Evolutionary conservation across 2,888 invertebrate genomes (phyloP).

Genomic region (Hoplodrina ambigua): DNA sequence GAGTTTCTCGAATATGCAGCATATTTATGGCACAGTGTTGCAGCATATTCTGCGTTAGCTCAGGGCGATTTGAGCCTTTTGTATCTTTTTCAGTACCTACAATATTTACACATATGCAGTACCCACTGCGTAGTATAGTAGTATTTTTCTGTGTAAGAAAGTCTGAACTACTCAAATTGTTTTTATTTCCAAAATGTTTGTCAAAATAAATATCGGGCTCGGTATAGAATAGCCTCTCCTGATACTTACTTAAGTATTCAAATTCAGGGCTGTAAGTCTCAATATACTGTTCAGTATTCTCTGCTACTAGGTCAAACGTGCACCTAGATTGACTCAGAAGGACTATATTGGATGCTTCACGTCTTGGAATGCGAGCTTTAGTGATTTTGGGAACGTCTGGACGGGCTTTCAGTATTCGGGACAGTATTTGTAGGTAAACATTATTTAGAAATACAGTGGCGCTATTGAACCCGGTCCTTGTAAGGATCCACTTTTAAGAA

Average conservation of each 20-base stretch:
- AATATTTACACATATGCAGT: too few relatives aligned
- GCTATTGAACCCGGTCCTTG: neutral
- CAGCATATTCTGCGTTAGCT: slow-evolving; percentile 27
- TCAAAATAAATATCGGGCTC: too few relatives aligned
- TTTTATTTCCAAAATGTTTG: too few relatives aligned
- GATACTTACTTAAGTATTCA: slow-evolving; percentile 5
- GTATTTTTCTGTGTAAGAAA: too few relatives aligned
- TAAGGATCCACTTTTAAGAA: too few relatives aligned
- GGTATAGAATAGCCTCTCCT: neutral
- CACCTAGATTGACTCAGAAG: slow-evolving; percentile 14
- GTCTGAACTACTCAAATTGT: neutral
- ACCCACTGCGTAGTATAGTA: too few relatives aligned
- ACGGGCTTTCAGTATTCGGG: neutral
- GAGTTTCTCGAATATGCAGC: slow-evolving; percentile 5
- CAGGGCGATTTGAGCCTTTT: slow-evolving; percentile 16
- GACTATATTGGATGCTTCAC: slow-evolving; percentile 26
- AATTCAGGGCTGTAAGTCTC: slow-evolving; percentile 1
- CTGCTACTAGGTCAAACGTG: slow-evolving; percentile 16
- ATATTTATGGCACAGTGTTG: neutral
- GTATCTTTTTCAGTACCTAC: neutral
- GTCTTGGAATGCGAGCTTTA: slow-evolving; percentile 21
- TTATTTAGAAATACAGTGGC: neutral
- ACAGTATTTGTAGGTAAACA: slow-evolving; percentile 20
- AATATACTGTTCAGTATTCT: slow-evolving; percentile 20
- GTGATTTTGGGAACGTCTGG: slow-evolving; percentile 1